Evolutionary conservation across 2,888 invertebrate species (phyloP).

Genomic region (Hirudinaria manillensis): DNA sequence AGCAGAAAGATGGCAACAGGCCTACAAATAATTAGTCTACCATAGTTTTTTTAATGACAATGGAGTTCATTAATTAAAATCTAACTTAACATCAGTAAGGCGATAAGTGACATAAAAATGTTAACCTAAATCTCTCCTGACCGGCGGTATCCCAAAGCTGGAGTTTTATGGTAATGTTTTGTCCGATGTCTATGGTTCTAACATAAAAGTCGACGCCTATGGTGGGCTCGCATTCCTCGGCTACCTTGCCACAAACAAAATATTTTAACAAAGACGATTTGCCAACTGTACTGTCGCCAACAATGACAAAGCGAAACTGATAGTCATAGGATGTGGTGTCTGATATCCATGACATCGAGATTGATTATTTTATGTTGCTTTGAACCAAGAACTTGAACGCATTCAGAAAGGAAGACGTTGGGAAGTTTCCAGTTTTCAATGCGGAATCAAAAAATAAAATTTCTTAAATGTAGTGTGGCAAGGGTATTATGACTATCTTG

Average conservation of each 20-base stretch:
- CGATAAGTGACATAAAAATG: not conserved
- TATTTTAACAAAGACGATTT: slow-evolving; percentile 27
- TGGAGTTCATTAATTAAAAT: not conserved
- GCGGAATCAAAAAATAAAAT: too few relatives aligned
- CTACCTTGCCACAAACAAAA: slow-evolving; percentile 15
- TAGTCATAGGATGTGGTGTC: slow-evolving; percentile 27
- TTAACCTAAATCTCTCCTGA: slow-evolving; percentile 28
- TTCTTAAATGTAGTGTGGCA: too few relatives aligned
- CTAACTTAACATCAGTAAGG: not conserved
- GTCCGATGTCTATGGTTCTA: slow-evolving; percentile 20
- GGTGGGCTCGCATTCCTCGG: slow-evolving; percentile 16
- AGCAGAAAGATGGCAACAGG: too few relatives aligned
- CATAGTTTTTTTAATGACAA: not conserved
- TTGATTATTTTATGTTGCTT: not conserved
- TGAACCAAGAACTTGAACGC: too few relatives aligned
- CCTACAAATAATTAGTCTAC: too few relatives aligned
- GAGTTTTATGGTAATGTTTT: slow-evolving; percentile 14
- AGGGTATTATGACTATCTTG: too few relatives aligned
- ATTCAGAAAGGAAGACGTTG: too few relatives aligned
- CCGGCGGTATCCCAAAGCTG: slow-evolving; percentile 30
- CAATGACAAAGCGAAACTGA: slow-evolving; percentile 27
- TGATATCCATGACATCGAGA: slow-evolving; percentile 10
- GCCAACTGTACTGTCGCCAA: slow-evolving; percentile 29
- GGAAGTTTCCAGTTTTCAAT: too few relatives aligned
- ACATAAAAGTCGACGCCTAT: slow-evolving; percentile 29